Percentiles rank a stretch among this genome's conserved stretches.
phyloP scores from a whole-genome alignment of 2,888 invertebrate genomes.

The Troides helena region DNA sequence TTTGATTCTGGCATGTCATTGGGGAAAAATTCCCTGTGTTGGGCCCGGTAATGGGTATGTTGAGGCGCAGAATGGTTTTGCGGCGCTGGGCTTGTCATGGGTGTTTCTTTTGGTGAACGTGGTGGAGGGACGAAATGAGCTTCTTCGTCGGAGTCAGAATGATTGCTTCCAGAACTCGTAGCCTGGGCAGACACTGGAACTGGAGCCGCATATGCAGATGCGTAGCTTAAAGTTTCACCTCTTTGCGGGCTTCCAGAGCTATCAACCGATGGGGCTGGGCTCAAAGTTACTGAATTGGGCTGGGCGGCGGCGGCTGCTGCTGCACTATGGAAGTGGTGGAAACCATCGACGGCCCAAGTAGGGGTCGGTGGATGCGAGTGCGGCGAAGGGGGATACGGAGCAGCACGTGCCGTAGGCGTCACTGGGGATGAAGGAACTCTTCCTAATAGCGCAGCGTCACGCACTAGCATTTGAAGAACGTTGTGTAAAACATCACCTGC shows the following conservation, averaged over 20 bases:
- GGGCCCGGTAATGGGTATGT: conserved; percentile 69
- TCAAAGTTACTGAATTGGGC: conserved; percentile 93
- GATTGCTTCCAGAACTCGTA: conserved; percentile 85
- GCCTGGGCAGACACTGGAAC: conserved; percentile 64
- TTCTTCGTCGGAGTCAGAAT: conserved; percentile 92
- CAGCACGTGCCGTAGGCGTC: conserved; percentile 88
- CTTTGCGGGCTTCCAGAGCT: conserved; percentile 93
- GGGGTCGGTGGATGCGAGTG: conserved; percentile 91
- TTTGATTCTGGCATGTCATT: conserved; percentile 91
- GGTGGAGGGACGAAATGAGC: conserved; percentile 80
- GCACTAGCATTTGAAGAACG: conserved; percentile 91
- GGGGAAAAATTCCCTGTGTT: conserved; percentile 87
- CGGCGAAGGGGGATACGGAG: conserved; percentile 86
- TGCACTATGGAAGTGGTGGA: conserved; percentile 85
- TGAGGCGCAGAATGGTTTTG: conserved; percentile 64
- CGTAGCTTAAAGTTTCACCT: conserved; percentile 76
- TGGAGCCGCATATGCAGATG: conserved; percentile 63
- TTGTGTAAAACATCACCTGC: conserved; percentile 97
- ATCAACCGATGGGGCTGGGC: conserved; percentile 94
- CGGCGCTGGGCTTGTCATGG: conserved; percentile 61
- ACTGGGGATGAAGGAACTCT: conserved; percentile 90
- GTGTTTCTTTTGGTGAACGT: conserved; percentile 80
- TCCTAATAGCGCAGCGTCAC: conserved; percentile 89
- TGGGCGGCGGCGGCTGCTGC: conserved; percentile 80
- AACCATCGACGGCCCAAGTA: conserved; percentile 84